Conservation (phyloP, 2,888 invertebrate genomes). For the Nomada ruficornis region DNA sequence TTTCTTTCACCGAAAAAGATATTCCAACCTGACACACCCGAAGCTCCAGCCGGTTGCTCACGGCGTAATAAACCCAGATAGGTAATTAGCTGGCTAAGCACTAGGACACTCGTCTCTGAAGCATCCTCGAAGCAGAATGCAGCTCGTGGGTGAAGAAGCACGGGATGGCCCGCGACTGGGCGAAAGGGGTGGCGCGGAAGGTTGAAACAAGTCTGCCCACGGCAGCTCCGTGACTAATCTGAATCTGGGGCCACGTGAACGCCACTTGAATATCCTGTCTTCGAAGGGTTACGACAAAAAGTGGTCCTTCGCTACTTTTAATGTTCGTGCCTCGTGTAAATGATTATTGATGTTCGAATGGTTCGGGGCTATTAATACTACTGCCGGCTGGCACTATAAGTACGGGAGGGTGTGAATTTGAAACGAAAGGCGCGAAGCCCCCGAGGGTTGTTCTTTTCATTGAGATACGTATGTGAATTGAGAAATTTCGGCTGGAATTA, state of each 20-base stretch:
- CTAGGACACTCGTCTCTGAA: constrained; percentile 41
- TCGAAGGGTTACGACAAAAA: constrained; percentile 27
- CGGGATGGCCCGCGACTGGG: not conserved
- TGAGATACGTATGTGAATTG: too few species aligned
- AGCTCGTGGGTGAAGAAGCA: constrained; percentile 43
- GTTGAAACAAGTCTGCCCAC: constrained; percentile 42
- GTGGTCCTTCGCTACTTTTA: constrained; percentile 15
- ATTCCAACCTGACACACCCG: constrained; percentile 30
- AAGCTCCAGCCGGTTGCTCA: not conserved
- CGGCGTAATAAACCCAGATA: constrained; percentile 51
- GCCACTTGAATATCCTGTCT: constrained; percentile 57
- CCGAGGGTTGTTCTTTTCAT: too few species aligned
- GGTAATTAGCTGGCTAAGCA: constrained; percentile 73
- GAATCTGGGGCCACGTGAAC: constrained; percentile 55
- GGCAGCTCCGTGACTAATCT: constrained; percentile 68
- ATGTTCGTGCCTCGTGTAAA: not conserved
- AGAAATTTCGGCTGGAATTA: too few species aligned
- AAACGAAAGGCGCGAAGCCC: too few species aligned
- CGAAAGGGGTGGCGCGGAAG: not conserved
- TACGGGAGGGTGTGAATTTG: too few species aligned
- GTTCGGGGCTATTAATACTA: constrained; percentile 52
- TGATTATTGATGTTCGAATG: constrained; percentile 12
- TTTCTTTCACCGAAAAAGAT: constrained; percentile 12
- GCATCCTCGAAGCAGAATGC: constrained; percentile 55
- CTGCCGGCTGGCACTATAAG: too few species aligned